Evolutionary conservation across 2,113 vertebrate genomes (phyloP).

Genomic region (Mohoua ochrocephala): DNA sequence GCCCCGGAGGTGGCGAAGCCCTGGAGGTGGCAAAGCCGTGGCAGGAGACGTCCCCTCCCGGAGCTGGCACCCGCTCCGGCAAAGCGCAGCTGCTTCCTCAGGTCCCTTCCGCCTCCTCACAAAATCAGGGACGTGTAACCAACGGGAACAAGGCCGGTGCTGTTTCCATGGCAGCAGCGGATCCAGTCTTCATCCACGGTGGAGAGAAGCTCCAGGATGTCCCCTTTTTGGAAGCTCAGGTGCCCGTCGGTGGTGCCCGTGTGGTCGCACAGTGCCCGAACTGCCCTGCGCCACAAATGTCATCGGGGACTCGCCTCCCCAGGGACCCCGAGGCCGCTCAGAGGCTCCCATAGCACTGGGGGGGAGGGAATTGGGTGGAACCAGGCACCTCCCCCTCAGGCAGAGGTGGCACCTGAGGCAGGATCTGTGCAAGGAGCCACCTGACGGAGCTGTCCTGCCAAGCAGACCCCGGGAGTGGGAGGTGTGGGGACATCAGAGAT

Average conservation of each 20-base stretch:
- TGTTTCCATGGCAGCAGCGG: conserved; percentile 82
- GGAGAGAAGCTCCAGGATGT: conserved; percentile 82
- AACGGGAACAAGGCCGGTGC: conserved; percentile 85
- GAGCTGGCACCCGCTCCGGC: not conserved
- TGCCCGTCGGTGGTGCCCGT: conserved; percentile 62
- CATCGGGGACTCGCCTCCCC: fast-evolving
- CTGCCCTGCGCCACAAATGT: conserved; percentile 64
- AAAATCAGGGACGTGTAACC: conserved; percentile 91
- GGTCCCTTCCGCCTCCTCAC: conserved; percentile 32
- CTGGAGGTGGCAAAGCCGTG: not conserved
- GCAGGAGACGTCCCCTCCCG: fast-evolving
- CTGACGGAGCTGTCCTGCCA: not conserved
- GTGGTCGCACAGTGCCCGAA: conserved; percentile 89
- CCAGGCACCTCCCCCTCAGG: fast-evolving
- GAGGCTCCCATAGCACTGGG: fast-evolving
- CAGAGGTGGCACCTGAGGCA: fast-evolving
- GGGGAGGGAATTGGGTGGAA: too few species aligned
- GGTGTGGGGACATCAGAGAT: not conserved
- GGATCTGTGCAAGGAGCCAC: not conserved
- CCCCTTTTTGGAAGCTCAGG: conserved; percentile 88
- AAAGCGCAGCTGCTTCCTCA: not conserved
- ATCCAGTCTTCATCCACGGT: conserved; percentile 94
- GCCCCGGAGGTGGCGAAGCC: not conserved
- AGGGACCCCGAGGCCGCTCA: fast-evolving
- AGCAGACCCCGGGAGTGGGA: fast-evolving